These are phyloP conservation scores for Tiaroga cobitis DNA, from an alignment of 2,797 vertebrate genomes.

Conservation along the genomic window DNA sequence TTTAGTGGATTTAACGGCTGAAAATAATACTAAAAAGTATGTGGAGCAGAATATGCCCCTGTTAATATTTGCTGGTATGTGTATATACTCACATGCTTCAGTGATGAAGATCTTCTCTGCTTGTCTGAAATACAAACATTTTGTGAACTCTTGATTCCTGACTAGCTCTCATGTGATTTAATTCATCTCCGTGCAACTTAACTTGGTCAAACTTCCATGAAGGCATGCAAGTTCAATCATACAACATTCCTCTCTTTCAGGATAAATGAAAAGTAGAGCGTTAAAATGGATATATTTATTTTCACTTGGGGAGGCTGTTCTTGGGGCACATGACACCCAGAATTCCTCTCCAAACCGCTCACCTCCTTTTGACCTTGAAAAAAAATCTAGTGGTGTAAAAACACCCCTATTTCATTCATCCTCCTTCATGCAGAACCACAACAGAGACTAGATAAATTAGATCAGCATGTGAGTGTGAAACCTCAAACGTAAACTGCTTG, in stretches of 20 bases:
- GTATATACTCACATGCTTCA: constrained; percentile 15
- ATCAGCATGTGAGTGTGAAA: constrained; percentile 32
- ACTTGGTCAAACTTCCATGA: constrained; percentile 20
- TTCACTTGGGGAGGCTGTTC: not conserved
- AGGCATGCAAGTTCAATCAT: constrained; percentile 4
- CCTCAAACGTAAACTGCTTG: constrained; percentile 1
- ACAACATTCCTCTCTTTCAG: constrained; percentile 17
- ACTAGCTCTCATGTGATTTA: constrained; percentile 41
- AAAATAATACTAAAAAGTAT: constrained; percentile 10
- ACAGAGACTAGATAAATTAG: not conserved
- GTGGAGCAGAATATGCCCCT: constrained; percentile 22
- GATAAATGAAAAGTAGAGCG: not conserved
- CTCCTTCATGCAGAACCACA: not conserved
- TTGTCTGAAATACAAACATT: constrained; percentile 35
- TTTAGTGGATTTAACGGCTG: not conserved
- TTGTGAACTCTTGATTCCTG: constrained; percentile 41
- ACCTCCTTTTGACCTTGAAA: constrained; percentile 12
- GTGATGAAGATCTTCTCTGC: constrained; percentile 4
- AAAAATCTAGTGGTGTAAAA: constrained; percentile 1
- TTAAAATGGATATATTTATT: constrained; percentile 17
- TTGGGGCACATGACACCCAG: not conserved
- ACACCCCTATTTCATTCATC: not conserved
- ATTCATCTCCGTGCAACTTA: constrained; percentile 20
- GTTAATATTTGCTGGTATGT: constrained; percentile 34
- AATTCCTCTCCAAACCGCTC: not conserved